Percentiles rank a stretch among this genome's conserved stretches.
Conservation (phyloP, 2,888 invertebrate genomes). For the Acleris emargana region DNA sequence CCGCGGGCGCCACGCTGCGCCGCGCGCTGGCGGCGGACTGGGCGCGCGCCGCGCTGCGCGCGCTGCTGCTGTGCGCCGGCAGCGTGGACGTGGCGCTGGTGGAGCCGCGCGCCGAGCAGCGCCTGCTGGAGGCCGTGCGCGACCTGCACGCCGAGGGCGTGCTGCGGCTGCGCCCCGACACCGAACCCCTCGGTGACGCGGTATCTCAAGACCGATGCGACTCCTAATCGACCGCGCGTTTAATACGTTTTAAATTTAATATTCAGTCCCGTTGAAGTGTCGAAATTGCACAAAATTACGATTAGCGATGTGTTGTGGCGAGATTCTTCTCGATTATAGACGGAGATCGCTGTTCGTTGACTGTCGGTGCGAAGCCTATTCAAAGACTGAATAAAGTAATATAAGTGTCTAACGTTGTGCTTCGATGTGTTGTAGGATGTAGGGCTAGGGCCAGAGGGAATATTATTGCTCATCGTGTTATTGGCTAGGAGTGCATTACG, state of each 20-base stretch:
- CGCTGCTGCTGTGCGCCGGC: conserved; percentile 90
- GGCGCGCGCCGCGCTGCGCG: conserved; percentile 88
- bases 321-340: conserved; percentile 45
- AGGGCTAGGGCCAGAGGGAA: conserved; percentile 39
- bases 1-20: conserved; percentile 77
- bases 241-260: conserved; percentile 42
- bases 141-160: conserved; percentile 89
- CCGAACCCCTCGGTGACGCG: conserved; percentile 53
- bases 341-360: conserved; percentile 47
- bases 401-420: conserved; percentile 55
- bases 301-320: conserved; percentile 52
- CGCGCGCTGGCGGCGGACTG: conserved; percentile 83
- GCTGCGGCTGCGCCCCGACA: conserved; percentile 79
- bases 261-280: conserved; percentile 56
- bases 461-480: conserved; percentile 72
- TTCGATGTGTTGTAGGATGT: conserved; percentile 56
- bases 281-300: conserved; percentile 57
- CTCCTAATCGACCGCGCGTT: conserved; percentile 39
- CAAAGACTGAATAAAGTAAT: conserved; percentile 77
- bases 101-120: conserved; percentile 89
- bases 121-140: conserved; percentile 88
- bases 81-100: conserved; percentile 92
- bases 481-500: conserved; percentile 69
- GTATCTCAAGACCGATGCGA: conserved; percentile 57
- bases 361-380: conserved; percentile 66